Evolutionary conservation across 2,113 vertebrate genomes (phyloP), one percentile per base, ranked within the genome.

Genomic region (Taxidea taxus): DNA sequence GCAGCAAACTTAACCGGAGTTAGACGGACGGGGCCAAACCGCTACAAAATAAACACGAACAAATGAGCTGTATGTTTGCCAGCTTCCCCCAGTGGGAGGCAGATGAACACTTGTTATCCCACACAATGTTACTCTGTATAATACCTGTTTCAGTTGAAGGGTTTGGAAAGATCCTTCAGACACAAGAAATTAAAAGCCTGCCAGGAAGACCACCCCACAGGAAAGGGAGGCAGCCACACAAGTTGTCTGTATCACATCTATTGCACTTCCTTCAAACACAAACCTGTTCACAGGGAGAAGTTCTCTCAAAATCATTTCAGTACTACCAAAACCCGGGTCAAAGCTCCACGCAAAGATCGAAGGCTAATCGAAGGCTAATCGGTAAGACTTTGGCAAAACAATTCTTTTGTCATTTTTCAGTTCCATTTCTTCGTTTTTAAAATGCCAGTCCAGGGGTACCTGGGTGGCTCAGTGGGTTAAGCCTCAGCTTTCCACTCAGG

Each of bases 1-100:
- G 96, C 64, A 34, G 31, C 72, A 90, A 93, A 95, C 42, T 85
- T 37, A 95, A 81, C 29, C 44, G 77, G 83, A 82, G 49, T 87
- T 80, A 82, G 37, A 95, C 5, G 82, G 49, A 94, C 21, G 21
- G 56, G 74, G 25, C 58, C 1, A 34, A 86, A 60, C 44, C 13
- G 6, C 16, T 51, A 78, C 20, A 56, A 80, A 60, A 84, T 23
- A 94, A 94, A 77, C 49, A 39, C 5, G 31, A 70, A 23, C 34
- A 64, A 72, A 74, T 23, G 37, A 66, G 12, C 60, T 34, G 34
- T 20, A 47, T 6, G 20, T 29, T 20, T 4, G 39, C 66, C 80
- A 34, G 25, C 10, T n/a, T 89, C 66, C 44, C 20, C 25, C 5
- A 39, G 62, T 0, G 4, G 31, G 49, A 74, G 68, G 84, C 44